Conservation (phyloP, 2,888 invertebrate species). For the Nemapogon koenigi region DNA sequence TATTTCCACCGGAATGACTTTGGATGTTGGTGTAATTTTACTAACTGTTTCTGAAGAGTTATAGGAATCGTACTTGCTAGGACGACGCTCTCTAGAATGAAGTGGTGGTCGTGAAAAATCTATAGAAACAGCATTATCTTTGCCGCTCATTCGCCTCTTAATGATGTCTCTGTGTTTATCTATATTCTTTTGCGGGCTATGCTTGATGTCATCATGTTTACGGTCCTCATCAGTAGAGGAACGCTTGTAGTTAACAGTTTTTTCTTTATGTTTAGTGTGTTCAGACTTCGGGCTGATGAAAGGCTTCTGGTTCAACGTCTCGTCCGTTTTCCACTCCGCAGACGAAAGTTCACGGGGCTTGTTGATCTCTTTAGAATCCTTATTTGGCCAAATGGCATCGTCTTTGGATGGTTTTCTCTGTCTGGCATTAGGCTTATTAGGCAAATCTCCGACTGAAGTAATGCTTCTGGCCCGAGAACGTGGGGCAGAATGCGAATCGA, state of each 20-base stretch:
- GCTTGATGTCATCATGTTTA: conserved; percentile 29
- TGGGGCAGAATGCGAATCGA: conserved; percentile 50
- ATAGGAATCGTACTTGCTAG: conserved; percentile 21
- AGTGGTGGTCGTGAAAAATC: neutral
- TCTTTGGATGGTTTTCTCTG: conserved; percentile 56
- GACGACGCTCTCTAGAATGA: conserved; percentile 24
- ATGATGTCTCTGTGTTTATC: conserved; percentile 28
- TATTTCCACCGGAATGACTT: conserved; percentile 21
- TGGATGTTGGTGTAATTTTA: conserved; percentile 29
- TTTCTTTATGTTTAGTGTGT: conserved; percentile 40
- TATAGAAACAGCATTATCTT: conserved; percentile 17
- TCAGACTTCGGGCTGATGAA: conserved; percentile 9
- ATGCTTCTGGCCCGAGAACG: conserved; percentile 73
- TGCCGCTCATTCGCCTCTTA: conserved; percentile 24
- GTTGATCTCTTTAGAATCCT: conserved; percentile 64
- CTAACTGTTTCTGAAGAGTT: conserved; percentile 12
- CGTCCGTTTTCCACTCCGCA: conserved; percentile 69
- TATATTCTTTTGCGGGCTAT: conserved; percentile 61
- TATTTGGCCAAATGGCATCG: conserved; percentile 39
- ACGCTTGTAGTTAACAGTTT: conserved; percentile 24
- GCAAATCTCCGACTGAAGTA: conserved; percentile 72
- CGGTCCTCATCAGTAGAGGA: conserved; percentile 40
- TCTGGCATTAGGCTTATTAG: conserved; percentile 66
- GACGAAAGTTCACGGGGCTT: conserved; percentile 66
- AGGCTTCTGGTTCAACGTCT: conserved; percentile 50